Evolutionary conservation across 92 coral and sea anemone genomes (phyloP).

Genomic region (Palythoa heliodiscus): DNA sequence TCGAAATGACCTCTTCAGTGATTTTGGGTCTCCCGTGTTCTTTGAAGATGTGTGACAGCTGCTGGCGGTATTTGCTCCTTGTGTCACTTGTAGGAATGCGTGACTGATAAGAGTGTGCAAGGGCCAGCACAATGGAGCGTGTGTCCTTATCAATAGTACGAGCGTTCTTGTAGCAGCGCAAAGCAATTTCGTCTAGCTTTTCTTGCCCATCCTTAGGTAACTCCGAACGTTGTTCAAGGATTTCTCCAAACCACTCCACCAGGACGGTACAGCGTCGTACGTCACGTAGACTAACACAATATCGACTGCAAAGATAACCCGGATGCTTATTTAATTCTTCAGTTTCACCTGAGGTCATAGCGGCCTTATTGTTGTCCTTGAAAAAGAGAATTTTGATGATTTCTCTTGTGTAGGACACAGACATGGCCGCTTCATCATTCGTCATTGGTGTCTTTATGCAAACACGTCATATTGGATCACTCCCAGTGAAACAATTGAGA

Average conservation of each 20-base stretch:
- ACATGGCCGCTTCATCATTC: too few species aligned
- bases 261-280: slow-evolving; percentile 82
- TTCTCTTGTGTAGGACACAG: too few species aligned
- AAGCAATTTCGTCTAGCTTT: slow-evolving; percentile 12
- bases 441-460: too few species aligned
- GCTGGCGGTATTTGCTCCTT: slow-evolving; percentile 45
- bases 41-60: slow-evolving; percentile 39
- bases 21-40: background rate
- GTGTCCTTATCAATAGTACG: slow-evolving; percentile 34
- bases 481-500: too few species aligned
- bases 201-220: slow-evolving; percentile 17
- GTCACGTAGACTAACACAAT: slow-evolving; percentile 83
- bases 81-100: slow-evolving; percentile 61
- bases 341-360: too few species aligned
- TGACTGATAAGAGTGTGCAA: slow-evolving; percentile 80
- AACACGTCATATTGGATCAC: too few species aligned
- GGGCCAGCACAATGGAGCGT: slow-evolving; percentile 71
- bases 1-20: slow-evolving; percentile 42
- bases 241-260: slow-evolving; percentile 68
- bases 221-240: slow-evolving; percentile 43
- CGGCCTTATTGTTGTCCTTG: too few species aligned
- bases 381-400: too few species aligned
- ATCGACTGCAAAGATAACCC: slow-evolving; percentile 43
- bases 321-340: background rate
- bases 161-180: slow-evolving; percentile 12